Conservation (phyloP, 2,113 vertebrate genomes). For the Arothron firmamentum region DNA sequence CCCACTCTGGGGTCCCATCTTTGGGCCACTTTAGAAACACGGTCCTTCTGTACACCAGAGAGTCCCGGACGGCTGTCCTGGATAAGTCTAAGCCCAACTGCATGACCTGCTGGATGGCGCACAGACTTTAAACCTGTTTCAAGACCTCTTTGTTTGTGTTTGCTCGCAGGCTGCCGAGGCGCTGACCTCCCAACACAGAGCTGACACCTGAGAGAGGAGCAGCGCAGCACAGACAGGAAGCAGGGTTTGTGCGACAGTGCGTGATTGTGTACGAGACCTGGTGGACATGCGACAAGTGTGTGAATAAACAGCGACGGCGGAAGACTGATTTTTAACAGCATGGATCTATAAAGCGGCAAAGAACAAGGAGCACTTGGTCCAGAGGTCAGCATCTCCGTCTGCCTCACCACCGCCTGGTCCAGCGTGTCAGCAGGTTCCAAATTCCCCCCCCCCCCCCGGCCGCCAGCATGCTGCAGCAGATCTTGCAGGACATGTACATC, state of each 20-base stretch:
- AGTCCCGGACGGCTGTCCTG: neutral
- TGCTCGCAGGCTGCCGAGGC: conserved; percentile 31
- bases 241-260: conserved; percentile 3
- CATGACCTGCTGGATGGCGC: too few relatives aligned
- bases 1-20: conserved; percentile 50
- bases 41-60: conserved; percentile 39
- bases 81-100: neutral
- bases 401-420: neutral
- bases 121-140: too few relatives aligned
- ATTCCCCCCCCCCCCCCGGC: neutral
- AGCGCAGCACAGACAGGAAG: conserved; percentile 30
- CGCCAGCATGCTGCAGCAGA: conserved; percentile 78
- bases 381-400: conserved; percentile 20
- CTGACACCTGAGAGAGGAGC: conserved; percentile 24
- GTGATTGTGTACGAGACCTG: conserved; percentile 12
- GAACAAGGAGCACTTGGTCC: conserved; percentile 36
- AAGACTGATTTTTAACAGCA: conserved; percentile 16
- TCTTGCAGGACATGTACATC: conserved; percentile 81
- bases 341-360: conserved; percentile 42
- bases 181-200: conserved; percentile 40
- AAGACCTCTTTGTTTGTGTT: conserved; percentile 10
- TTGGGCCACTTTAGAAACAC: conserved; percentile 39
- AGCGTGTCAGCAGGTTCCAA: too few relatives aligned
- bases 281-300: neutral
- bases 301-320: conserved; percentile 1